Conservation (phyloP, 2,888 invertebrate genomes). For the Dugesia japonica region DNA sequence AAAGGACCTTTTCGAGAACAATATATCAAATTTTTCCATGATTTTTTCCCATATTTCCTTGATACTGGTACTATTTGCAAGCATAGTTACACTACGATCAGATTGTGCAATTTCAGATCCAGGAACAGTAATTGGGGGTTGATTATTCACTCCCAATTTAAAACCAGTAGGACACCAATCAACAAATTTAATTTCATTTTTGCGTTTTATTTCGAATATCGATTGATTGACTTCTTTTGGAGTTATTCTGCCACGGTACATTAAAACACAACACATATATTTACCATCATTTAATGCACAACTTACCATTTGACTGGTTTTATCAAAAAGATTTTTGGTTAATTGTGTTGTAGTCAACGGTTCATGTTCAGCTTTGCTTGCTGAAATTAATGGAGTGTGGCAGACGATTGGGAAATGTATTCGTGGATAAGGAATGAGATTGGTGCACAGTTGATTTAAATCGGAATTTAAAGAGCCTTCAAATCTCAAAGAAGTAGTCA, state of each 20-base stretch:
- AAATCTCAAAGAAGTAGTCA: constrained; percentile 48
- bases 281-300: constrained; percentile 38
- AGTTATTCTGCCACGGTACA: constrained; percentile 37
- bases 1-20: constrained; percentile 40
- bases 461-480: constrained; percentile 51
- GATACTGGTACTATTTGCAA: constrained; percentile 51
- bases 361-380: constrained; percentile 42
- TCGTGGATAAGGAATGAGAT: constrained; percentile 49
- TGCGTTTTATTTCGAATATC: constrained; percentile 67
- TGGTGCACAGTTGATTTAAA: constrained; percentile 49
- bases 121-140: constrained; percentile 50
- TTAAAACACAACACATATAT: constrained; percentile 38
- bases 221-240: constrained; percentile 42
- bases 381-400: constrained; percentile 51
- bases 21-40: constrained; percentile 42
- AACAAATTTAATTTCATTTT: constrained; percentile 63
- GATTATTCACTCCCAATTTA: constrained; percentile 50
- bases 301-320: constrained; percentile 40
- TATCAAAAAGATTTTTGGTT: constrained; percentile 41
- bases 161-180: constrained; percentile 68
- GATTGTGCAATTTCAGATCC: constrained; percentile 62
- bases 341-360: constrained; percentile 41
- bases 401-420: constrained; percentile 71
- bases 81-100: constrained; percentile 49
- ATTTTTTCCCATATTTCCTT: constrained; percentile 46